Percentiles rank a stretch among this genome's conserved stretches.
phyloP scores from a whole-genome alignment of 1,140 invertebrate genomes.

The Lordiphosa mommai region DNA sequence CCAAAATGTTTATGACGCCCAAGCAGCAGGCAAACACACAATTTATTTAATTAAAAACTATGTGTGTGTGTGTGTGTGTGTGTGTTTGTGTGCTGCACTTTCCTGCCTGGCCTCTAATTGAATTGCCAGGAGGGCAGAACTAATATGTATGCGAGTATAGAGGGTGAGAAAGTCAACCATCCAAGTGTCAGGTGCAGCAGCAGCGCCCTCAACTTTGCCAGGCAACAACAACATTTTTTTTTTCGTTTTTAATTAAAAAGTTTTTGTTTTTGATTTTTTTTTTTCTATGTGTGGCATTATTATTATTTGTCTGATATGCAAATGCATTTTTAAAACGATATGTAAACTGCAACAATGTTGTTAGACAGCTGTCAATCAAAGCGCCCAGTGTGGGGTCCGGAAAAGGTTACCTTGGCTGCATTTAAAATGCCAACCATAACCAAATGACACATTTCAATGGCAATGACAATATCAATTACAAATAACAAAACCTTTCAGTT shows the following conservation, averaged over 20 bases:
- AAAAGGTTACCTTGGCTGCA: background rate
- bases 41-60: constrained; percentile 76
- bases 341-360: background rate
- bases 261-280: constrained; percentile 33
- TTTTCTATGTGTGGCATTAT: too few species aligned
- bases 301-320: too few species aligned
- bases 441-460: constrained; percentile 57
- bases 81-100: constrained; percentile 19
- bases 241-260: constrained; percentile 64
- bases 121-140: constrained; percentile 47
- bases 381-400: too few species aligned
- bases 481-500: constrained; percentile 11
- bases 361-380: constrained; percentile 36
- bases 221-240: too few species aligned
- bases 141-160: constrained; percentile 34
- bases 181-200: constrained; percentile 43
- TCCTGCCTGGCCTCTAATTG: constrained; percentile 57
- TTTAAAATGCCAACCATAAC: constrained; percentile 41
- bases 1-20: constrained; percentile 65
- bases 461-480: constrained; percentile 57
- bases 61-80: constrained; percentile 5
- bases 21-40: constrained; percentile 62
- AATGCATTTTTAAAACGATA: constrained; percentile 24
- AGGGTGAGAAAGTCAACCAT: background rate
- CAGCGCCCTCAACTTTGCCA: constrained; percentile 28